Conservation (phyloP, 2,888 invertebrate genomes). For the Lepidocyrtoides sp. region DNA sequence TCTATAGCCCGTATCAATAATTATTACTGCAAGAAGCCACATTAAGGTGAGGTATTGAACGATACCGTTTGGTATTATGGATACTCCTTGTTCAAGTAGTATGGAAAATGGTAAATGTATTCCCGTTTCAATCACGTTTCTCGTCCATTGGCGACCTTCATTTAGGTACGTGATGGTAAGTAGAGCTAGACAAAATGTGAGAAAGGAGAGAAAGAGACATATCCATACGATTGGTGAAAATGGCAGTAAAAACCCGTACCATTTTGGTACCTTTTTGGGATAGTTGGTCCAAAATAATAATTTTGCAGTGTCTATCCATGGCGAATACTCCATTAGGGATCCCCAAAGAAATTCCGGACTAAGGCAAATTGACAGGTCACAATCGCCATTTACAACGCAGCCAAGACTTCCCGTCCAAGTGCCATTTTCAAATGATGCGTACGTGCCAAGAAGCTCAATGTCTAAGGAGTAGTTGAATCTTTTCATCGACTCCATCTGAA, state of each 20-base stretch:
- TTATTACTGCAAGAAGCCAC: constrained; percentile 63
- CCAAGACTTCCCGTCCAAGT: constrained; percentile 52
- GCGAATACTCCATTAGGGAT: constrained; percentile 56
- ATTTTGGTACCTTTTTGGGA: constrained; percentile 66
- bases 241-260: constrained; percentile 73
- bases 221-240: constrained; percentile 46
- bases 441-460: constrained; percentile 37
- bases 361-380: constrained; percentile 62
- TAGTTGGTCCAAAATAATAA: constrained; percentile 72
- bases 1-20: constrained; percentile 73
- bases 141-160: neutral
- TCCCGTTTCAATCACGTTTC: constrained; percentile 25
- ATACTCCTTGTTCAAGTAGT: constrained; percentile 60
- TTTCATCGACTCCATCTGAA: constrained; percentile 63
- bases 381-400: constrained; percentile 69
- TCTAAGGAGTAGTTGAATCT: constrained; percentile 69
- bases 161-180: neutral
- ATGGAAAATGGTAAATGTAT: constrained; percentile 68
- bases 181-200: neutral
- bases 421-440: constrained; percentile 47
- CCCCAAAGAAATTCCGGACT: constrained; percentile 64
- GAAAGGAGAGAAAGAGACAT: neutral
- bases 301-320: constrained; percentile 38
- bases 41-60: neutral
- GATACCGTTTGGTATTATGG: constrained; percentile 4